Base-by-base conservation (phyloP, 1,140 invertebrate genomes). In the Drosophila grimshawi region DNA sequence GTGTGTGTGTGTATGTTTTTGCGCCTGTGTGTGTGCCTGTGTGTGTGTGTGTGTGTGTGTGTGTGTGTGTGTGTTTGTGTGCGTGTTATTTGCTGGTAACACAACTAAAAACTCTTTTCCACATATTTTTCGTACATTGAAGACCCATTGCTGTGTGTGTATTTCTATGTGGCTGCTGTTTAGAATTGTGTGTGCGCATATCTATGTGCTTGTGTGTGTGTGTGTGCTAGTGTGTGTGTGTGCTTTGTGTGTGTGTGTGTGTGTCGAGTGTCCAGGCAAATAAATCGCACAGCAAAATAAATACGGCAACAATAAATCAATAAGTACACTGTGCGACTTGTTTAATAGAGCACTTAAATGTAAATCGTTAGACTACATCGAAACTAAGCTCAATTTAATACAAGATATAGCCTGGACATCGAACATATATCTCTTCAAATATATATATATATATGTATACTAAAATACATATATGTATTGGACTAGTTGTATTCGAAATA, bases 271-370 rank as follows among this genome's bases (percentile, higher is more conserved):
- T 76, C 69, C 75, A 63, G 63, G 57, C 35, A 76, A 71, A 79
- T 76, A 86, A 86, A 86, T 86, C 74, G 79, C 66, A 72, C 45
- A 76, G 62, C 73, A 81, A 79, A 81, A 86, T 81, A 86, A 76
- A 86, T 81, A 66, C 59, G 52, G 63, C 57, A 76, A 76, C 77
- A 70, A 86, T 83, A 75, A 83, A 88, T 82, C 83, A 88, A 88
- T 88, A 88, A 88, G 69, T 74, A 82, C 79, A 80, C 56, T 71
- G 69, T 27, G 51, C n/a, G 61, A 76, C 56, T 69, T 56, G 43
- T 52, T 73, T 73, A 61, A 60, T 32, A 53, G 37, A 61, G 29
- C 37, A 4, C 8, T 53, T n/a, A 41, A 49, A 62, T 61, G 0
- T 29, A 48, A 46, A 48, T 59, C 32, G 56, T 45, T 59, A 45